Evolutionary conservation across 2,888 invertebrate species (phyloP), one percentile per base, ranked within the genome.

Genomic region (Tipula helvola): DNA sequence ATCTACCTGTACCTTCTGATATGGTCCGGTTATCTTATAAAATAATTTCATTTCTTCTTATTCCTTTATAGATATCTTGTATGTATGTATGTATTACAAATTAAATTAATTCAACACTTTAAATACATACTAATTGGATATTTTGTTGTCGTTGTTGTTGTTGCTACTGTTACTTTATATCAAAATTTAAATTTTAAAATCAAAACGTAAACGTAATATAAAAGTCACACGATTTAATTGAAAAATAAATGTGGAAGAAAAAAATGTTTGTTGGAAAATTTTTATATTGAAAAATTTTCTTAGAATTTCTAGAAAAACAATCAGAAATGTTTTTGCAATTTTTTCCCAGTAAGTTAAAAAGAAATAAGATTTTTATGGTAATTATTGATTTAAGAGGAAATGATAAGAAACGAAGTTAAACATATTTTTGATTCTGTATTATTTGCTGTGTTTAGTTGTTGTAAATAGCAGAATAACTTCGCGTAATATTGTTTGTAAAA

Each of bases 151-250:
- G n/a, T 13, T n/a, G 47, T 47, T 47, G 13, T 47, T 47, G 47
- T 12, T 47, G 47, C 3, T 47, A 13, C 47, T 47, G 13, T 47
- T 47, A 47, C 47, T 39, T 39, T 39, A 39, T 3, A 39, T 2
- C 5, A 39, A 39, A 47, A 47, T 47, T 47, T 13, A 47, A 47
- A 47, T 47, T 47, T 13, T 47, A 47, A 47, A 13, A 47, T 47
- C 47, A 47, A 3, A 47, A 47, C 12, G 47, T 13, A n/a, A 47
- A 47, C 47, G n/a, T 47, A 39, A 7, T 3, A 12, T 28, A 71
- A 71, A 71, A 71, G 71, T 71, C 71, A 71, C 71, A 71, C 71
- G 71, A 71, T 71, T 71, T 71, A 71, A 71, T 71, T 71, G 71
- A 7, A 71, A 44, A 71, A 71, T 71, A 71, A 71, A 28, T 28